These are phyloP conservation scores for Sciurus carolinensis DNA, from an alignment of 2,797 vertebrate genomes.

Conservation along the genomic window DNA sequence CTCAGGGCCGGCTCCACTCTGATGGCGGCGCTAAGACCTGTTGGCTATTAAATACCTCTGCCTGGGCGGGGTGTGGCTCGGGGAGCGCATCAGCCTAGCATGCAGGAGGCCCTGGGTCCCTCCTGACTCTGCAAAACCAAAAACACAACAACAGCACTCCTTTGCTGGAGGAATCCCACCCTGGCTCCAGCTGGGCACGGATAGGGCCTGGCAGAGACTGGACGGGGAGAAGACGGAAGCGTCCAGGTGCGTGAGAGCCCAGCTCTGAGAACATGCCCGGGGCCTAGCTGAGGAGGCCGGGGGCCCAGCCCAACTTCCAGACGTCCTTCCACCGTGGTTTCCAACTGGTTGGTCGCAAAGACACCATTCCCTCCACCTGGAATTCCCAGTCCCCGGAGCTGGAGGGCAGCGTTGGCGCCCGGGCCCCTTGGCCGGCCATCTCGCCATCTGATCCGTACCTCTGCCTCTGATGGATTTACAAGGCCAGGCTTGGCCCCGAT, in stretches of 20 bases:
- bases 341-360: not conserved
- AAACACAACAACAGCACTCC: not conserved
- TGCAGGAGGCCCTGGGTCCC: too few species aligned
- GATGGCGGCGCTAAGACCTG: not conserved
- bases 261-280: not conserved
- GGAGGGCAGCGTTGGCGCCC: slow-evolving; percentile 65
- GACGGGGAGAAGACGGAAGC: not conserved
- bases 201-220: not conserved
- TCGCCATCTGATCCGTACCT: slow-evolving; percentile 80
- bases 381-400: slow-evolving; percentile 79
- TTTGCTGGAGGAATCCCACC: not conserved
- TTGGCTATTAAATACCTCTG: not conserved
- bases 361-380: not conserved
- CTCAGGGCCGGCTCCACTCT: not conserved
- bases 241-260: not conserved
- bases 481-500: slow-evolving; percentile 87
- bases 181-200: not conserved
- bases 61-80: too few species aligned
- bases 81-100: not conserved
- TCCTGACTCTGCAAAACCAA: not conserved
- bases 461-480: slow-evolving; percentile 90
- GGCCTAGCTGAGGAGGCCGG: not conserved
- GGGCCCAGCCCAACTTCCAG: slow-evolving; percentile 61
- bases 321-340: not conserved
- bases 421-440: slow-evolving; percentile 80